phyloP scores from a whole-genome alignment of 2,888 invertebrate species.

The Lysandra coridon region DNA sequence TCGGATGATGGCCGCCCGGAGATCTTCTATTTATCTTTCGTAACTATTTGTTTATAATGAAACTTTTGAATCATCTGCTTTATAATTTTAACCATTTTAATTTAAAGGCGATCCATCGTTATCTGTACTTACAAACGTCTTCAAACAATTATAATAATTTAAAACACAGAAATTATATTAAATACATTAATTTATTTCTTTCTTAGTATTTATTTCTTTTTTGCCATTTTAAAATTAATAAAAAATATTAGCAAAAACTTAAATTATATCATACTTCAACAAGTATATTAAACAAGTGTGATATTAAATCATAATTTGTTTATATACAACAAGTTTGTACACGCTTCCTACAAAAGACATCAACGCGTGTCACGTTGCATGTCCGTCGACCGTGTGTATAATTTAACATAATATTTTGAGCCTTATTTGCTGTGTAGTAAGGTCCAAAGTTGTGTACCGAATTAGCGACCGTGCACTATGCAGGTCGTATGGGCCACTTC shows the following conservation, averaged over 20 bases:
- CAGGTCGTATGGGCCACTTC: background rate
- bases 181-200: no score
- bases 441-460: background rate
- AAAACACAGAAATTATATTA: no score
- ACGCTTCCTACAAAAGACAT: conserved; percentile 31
- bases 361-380: conserved; percentile 25
- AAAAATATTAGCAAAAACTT: background rate
- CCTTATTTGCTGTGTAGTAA: background rate
- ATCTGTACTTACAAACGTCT: no score
- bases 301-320: conserved; percentile 2
- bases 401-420: background rate
- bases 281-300: background rate
- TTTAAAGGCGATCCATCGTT: background rate
- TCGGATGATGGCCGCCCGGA: conserved; percentile 75
- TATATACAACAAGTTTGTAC: conserved; percentile 4
- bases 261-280: background rate
- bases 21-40: conserved; percentile 68
- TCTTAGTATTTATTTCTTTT: background rate
- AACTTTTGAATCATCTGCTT: conserved; percentile 1
- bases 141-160: no score
- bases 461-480: background rate
- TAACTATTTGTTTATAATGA: conserved; percentile 59
- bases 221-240: background rate
- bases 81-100: background rate
- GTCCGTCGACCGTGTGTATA: background rate